Evolutionary conservation across 2,797 vertebrate species (phyloP), one percentile per base, ranked within the genome.

Genomic region (Diplodus puntazzo): DNA sequence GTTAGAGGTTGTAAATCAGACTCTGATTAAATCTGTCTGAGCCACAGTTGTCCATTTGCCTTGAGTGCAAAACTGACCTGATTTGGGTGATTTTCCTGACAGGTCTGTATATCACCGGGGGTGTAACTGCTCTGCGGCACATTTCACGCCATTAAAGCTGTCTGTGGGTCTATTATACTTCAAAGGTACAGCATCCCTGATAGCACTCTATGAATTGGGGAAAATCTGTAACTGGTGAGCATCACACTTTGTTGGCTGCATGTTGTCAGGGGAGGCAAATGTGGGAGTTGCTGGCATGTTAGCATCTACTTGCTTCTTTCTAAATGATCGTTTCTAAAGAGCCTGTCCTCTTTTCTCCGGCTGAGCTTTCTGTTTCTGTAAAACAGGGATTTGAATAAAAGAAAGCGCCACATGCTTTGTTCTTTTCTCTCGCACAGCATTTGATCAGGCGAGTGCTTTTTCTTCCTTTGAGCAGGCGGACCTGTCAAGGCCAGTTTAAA

Each of bases 1-100:
- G 71, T 76, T 85, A 55, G 69, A 84, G 77, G 83, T 81, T 85
- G 78, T 88, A 88, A 90, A 92, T 91, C 86, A 92, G 86, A 85
- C 67, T n/a, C 76, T 91, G 88, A 90, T 90, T 89, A 84, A 88
- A 90, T 90, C 86, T 87, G 89, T 88, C 85, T 79, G 61, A 74
- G 63, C 73, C 70, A 54, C 80, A 87, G 73, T 52, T 88, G 90
- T 85, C 84, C 86, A 77, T 92, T 92, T 87, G 82, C 83, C 76
- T 75, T 79, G 82, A 90, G 86, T 83, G 89, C 83, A 86, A 80
- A 88, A 85, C 80, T 85, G 84, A 92, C 75, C 86, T 85, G 86
- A 88, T 92, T 89, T 88, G 81, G 83, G 80, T 74, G 83, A 85
- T 85, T 90, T 87, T 82, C 80, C 73, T 76, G 90, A 84, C 89